These are phyloP conservation scores for Sebastolobus altivelis DNA, from an alignment of 2,797 vertebrate genomes.

Conservation along the genomic window DNA sequence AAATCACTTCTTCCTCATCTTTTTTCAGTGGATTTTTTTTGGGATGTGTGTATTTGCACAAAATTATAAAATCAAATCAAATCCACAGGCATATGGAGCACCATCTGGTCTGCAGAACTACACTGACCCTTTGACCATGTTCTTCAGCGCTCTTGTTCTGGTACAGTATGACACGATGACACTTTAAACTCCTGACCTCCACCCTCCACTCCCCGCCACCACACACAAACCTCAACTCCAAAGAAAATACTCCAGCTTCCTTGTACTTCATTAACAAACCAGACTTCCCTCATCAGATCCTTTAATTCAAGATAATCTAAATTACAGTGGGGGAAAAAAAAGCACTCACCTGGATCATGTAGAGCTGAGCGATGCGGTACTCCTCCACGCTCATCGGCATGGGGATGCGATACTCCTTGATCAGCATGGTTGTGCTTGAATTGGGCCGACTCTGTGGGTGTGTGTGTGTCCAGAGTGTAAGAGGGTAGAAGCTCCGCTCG, in stretches of 20 bases:
- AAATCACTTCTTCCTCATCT: background rate
- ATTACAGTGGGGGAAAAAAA: constrained; percentile 72
- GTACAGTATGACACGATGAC: constrained; percentile 25
- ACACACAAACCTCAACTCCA: background rate
- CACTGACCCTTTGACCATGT: constrained; percentile 56
- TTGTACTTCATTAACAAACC: background rate
- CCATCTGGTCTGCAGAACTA: constrained; percentile 66
- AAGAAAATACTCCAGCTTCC: background rate
- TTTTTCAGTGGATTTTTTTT: background rate
- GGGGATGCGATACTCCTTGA: constrained; percentile 97
- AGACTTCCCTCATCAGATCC: background rate
- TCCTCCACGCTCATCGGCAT: constrained; percentile 99
- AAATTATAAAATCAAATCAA: constrained; percentile 44
- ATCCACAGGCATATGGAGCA: constrained; percentile 53
- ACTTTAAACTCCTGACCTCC: constrained; percentile 43
- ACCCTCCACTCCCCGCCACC: background rate
- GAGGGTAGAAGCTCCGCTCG: constrained; percentile 58
- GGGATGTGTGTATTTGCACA: constrained; percentile 29
- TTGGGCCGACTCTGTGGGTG: constrained; percentile 17
- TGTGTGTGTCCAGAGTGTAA: constrained; percentile 36
- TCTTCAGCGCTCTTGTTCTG: constrained; percentile 28
- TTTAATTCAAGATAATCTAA: background rate
- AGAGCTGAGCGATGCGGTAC: constrained; percentile 98
- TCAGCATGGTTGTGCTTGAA: constrained; percentile 91
- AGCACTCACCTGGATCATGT: constrained; percentile 97